These are phyloP conservation scores for Eupithecia inturbata DNA, from an alignment of 2,888 invertebrate genomes.

Conservation along the genomic window DNA sequence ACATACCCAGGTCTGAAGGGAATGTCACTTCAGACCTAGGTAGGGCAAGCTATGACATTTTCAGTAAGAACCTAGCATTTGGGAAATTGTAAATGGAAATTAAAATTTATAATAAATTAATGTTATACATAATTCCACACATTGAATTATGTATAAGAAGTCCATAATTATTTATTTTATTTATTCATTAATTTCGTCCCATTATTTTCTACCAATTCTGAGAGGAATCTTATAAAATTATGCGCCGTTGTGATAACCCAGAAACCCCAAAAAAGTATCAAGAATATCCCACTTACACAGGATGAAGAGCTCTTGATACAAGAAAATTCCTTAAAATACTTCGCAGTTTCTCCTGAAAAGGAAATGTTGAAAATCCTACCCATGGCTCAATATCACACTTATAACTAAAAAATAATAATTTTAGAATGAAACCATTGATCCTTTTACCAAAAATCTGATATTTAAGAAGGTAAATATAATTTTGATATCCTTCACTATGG, in stretches of 20 bases:
- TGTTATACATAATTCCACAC: no score
- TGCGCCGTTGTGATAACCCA: neutral
- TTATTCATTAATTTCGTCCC: neutral
- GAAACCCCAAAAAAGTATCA: neutral
- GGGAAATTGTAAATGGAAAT: neutral
- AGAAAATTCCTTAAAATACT: neutral
- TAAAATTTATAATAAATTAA: no score
- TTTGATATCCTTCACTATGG: neutral
- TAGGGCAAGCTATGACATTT: neutral
- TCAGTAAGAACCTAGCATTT: neutral
- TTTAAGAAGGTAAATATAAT: neutral
- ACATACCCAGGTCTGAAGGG: neutral
- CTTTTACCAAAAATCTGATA: neutral
- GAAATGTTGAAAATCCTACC: neutral
- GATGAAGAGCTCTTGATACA: neutral
- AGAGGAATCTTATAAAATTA: neutral
- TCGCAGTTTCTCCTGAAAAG: constrained; percentile 3
- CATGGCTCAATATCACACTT: neutral
- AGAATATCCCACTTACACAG: neutral
- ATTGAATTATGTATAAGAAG: neutral
- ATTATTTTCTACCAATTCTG: neutral
- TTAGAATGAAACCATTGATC: neutral
- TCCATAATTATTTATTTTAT: neutral
- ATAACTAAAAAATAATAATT: neutral
- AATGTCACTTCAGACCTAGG: neutral